phyloP scores from a whole-genome alignment of 2,888 invertebrate species.

The Chrysopilus asiliformis region DNA sequence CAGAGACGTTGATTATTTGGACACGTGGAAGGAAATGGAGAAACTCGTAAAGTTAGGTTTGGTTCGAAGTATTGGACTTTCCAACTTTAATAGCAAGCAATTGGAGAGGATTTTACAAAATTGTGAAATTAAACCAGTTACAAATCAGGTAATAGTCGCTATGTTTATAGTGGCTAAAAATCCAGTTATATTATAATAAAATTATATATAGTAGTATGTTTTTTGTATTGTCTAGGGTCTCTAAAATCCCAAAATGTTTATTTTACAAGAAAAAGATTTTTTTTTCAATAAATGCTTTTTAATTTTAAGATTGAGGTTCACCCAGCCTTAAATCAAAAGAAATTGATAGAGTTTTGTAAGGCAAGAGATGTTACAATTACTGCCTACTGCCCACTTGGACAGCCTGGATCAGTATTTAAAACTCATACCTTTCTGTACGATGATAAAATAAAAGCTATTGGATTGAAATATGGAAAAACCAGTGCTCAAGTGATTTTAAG shows the following conservation, averaged over 20 bases:
- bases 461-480: constrained; percentile 50
- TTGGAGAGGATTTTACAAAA: constrained; percentile 50
- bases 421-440: constrained; percentile 44
- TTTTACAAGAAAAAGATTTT: too few species aligned
- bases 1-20: constrained; percentile 57
- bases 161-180: too few species aligned
- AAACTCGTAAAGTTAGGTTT: constrained; percentile 54
- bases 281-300: constrained; percentile 6
- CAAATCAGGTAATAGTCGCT: constrained; percentile 43
- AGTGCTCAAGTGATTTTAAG: constrained; percentile 57
- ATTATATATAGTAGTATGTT: too few species aligned
- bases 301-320: constrained; percentile 29
- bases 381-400: constrained; percentile 68
- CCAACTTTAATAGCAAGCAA: constrained; percentile 75
- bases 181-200: too few species aligned
- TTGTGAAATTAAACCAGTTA: constrained; percentile 53
- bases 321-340: constrained; percentile 51
- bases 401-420: constrained; percentile 58
- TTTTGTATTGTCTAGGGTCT: too few species aligned
- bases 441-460: constrained; percentile 43
- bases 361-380: constrained; percentile 49
- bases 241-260: too few species aligned
- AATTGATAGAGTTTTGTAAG: constrained; percentile 52
- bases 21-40: constrained; percentile 73
- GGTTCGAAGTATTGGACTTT: constrained; percentile 65